phyloP scores from a whole-genome alignment of 2,797 vertebrate genomes.

The Rhincodon typus region DNA sequence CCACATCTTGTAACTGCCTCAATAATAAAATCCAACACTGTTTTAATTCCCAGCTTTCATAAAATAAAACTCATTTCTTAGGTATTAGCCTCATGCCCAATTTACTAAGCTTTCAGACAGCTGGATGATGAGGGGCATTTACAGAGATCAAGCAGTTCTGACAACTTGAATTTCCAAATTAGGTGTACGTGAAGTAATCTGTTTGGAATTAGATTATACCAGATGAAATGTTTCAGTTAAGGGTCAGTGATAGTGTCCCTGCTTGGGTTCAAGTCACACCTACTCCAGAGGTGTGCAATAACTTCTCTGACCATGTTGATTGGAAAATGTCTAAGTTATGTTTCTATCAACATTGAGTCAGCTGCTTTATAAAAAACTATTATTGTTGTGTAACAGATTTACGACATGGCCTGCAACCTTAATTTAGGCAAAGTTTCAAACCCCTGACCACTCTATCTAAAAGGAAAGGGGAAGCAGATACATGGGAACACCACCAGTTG shows the following conservation, averaged over 20 bases:
- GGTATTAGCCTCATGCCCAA: too few species aligned
- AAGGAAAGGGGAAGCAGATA: too few species aligned
- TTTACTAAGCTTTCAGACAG: neutral
- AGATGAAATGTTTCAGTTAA: too few species aligned
- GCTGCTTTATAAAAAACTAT: neutral
- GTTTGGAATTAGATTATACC: neutral
- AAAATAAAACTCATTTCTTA: neutral
- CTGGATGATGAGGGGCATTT: neutral
- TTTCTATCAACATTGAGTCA: neutral
- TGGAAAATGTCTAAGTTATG: neutral
- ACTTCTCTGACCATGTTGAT: too few species aligned
- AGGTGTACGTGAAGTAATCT: neutral
- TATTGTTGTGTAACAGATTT: neutral
- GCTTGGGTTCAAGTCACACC: too few species aligned
- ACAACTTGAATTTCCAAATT: neutral
- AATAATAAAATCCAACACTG: neutral
- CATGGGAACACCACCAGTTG: too few species aligned
- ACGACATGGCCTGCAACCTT: neutral
- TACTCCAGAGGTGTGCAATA: too few species aligned
- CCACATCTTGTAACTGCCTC: neutral
- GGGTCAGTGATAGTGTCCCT: too few species aligned
- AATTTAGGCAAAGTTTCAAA: neutral
- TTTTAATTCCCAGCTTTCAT: neutral
- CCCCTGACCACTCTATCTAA: too few species aligned
- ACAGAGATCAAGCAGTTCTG: neutral